Evolutionary conservation across 2,797 vertebrate species (phyloP), one percentile per base, ranked within the genome.

Genomic region (Darevskia nairensis): DNA sequence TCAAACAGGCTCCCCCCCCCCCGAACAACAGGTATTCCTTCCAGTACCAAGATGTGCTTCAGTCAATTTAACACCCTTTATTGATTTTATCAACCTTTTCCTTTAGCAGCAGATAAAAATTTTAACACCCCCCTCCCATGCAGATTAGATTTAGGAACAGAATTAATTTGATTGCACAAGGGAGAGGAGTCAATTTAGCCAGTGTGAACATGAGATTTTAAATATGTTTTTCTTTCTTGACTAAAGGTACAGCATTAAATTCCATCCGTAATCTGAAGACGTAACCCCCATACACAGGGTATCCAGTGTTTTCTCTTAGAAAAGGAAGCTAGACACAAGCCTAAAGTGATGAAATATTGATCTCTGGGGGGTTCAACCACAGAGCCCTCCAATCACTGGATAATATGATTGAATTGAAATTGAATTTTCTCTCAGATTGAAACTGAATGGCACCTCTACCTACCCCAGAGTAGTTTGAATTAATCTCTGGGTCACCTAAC

Each of bases 341-440:
- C 82, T 66, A 75, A 46, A 89, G 82, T 68, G 8, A 89, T 85
- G 77, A 89, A 89, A 89, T 89, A 89, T 89, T 85, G 82, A 85
- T 89, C 88, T 89, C 39, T 19, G 35, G 85, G 85, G 39, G 88
- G 82, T 89, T 85, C 88, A 80, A 72, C n/a, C 55, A 39, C 82
- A 80, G 69, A 85, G 76, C n/a, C 77, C 69, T 74, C 88, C 82
- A 89, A 89, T 85, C 82, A 75, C 68, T 80, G 41, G 76, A 29
- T 85, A 85, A 80, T 85, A 89, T 85, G 88, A 89, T 89, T 74
- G 88, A 80, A 85, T n/a, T 89, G 88, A 85, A 85, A 89, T 85
- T 85, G 82, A 89, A 85, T 89, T 89, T 88, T 89, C 82, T 64
- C 68, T 89, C 77, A 80, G 8, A 50, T 72, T 66, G 77, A 85